Evolutionary conservation across 1,140 invertebrate genomes (phyloP), one percentile per base, ranked within the genome.

Genomic region (Diabrotica undecimpunctata): DNA sequence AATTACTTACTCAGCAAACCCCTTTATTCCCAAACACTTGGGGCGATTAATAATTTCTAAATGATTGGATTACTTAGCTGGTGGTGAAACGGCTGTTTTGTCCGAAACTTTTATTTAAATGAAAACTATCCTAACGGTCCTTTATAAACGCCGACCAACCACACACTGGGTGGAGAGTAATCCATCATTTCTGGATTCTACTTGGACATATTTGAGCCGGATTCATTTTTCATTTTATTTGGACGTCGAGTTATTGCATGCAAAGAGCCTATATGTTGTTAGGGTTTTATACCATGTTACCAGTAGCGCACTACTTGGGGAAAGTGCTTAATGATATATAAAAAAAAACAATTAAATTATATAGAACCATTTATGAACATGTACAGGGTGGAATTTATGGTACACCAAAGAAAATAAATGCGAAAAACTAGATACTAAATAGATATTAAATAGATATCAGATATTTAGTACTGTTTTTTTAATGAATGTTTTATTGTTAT

Each of bases 151-250:
- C 41, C 41, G 41, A 46, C 41, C 8, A 46, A 46, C 41, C 41
- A n/a, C 41, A 46, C 41, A 6, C 41, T 46, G 8, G 41, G 8
- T n/a, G 41, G n/a, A n/a, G 41, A 46, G 41, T 46, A 46, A 46
- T 46, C 41, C 41, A 46, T 46, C 41, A 46, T 46, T 46, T 46
- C n/a, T n/a, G 8, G 41, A 46, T 46, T 46, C 41, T 46, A 10
- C 41, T 46, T 46, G 41, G 41, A 46, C 41, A 46, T 46, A 46
- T 46, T 46, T 46, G 41, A 46, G n/a, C 41, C 41, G 41, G 41
- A 46, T 46, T 46, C 41, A 46, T 46, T 46, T 46, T 46, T 46
- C 41, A 46, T 46, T 46, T 46, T 46, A 46, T 46, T 46, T 46
- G n/a, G 41, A 46, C 41, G 41, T 46, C 41, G 41, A 46, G 41